Evolutionary conservation across 2,113 vertebrate species (phyloP).

Genomic region (Pandion haliaetus): DNA sequence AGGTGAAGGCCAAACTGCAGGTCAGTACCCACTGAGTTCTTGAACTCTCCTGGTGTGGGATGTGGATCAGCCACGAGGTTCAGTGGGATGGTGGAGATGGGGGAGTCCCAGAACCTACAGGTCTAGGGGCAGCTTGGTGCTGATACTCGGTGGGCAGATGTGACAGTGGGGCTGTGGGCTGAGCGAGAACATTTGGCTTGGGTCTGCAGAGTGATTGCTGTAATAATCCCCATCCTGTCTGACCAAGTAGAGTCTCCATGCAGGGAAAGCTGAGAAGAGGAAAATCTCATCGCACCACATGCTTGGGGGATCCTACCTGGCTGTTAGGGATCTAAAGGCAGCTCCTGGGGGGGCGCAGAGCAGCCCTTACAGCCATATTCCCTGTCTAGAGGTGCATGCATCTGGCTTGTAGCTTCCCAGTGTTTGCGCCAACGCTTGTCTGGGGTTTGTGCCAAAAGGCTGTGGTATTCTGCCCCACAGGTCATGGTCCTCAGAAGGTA

Average conservation of each 20-base stretch:
- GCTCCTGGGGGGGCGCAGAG: neutral
- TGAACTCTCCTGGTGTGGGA: neutral
- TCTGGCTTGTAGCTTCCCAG: neutral
- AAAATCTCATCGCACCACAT: neutral
- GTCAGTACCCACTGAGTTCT: conserved; percentile 52
- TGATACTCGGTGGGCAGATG: neutral
- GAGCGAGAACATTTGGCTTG: accelerated
- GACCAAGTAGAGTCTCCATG: too few relatives aligned
- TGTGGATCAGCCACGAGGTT: neutral
- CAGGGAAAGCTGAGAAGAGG: neutral
- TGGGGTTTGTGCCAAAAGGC: neutral
- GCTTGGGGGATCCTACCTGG: neutral
- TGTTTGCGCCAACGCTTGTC: neutral
- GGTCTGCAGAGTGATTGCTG: neutral
- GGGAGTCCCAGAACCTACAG: neutral
- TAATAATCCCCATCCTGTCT: neutral
- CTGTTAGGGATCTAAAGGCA: neutral
- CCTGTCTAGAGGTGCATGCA: neutral
- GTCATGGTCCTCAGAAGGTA: neutral
- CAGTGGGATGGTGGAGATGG: neutral
- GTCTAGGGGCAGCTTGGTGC: neutral
- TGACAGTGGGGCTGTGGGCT: neutral
- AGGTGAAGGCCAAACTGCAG: conserved; percentile 85
- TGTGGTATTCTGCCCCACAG: neutral
- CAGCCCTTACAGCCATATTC: accelerated